Base-by-base conservation (phyloP, 2,113 vertebrate genomes). In the Delphinus delphis region DNA sequence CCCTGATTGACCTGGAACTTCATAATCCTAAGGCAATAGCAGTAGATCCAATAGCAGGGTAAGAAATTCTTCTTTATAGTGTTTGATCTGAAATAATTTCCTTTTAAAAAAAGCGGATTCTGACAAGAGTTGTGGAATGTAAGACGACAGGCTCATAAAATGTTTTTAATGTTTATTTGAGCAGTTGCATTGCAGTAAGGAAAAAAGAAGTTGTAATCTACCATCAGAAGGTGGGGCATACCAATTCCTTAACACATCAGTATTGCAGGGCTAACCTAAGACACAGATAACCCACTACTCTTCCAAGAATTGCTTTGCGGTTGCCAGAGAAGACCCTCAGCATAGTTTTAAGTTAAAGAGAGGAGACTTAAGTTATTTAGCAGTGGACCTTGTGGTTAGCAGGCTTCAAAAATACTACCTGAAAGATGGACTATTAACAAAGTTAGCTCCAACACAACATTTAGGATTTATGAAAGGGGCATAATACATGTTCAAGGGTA, bases 1-100 rank as follows among this genome's bases (percentile, higher is more conserved):
- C 99, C 4, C 98, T 99, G 97, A 98, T 99, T 53, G 99, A 99
- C 71, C 98, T 99, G 74, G 99, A 99, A 96, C 99, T 99, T 11
- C 98, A 93, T 50, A 99, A 99, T 97, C 99, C 99, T 13, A 99
- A 99, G 98, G 99, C 99, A 96, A 98, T 99, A 91, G 99, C 99
- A 70, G 97, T 99, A 63, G 99, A 99, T 98, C 99, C 99, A 76
- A 97, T 99, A 53, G 98, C 99, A 98, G 99, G 99, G 99, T 99
- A 98, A 99, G 99, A 62, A 6, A 41, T 70, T 95, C 23, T 25
- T 74, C n/a, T 70, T 89, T 41, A 23, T 7, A 20, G 0, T 65
- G 12, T 93, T 85, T 17, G 36, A 62, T 89, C 5, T 17, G 0
- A 1, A 5, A 14, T 47, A 13, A 2, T 73, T 93, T 90, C 38